A percentile compares a stretch with the other conserved stretches of the same genome.
These are phyloP conservation scores for Microtus pennsylvanicus DNA, from an alignment of 2,113 vertebrate species.

Conservation along the genomic window DNA sequence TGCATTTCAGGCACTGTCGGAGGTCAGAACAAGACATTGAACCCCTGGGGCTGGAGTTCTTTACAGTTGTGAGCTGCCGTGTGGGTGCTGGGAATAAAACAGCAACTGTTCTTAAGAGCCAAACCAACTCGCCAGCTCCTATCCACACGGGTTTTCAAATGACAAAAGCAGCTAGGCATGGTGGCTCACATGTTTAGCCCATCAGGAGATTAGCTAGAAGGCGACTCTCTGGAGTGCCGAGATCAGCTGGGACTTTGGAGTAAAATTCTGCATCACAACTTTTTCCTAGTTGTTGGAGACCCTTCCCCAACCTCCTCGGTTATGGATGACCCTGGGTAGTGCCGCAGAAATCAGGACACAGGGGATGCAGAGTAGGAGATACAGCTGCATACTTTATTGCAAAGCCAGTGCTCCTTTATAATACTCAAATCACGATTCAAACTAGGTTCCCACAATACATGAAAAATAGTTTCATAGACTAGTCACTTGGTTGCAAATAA, in stretches of 20 bases:
- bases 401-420: too few relatives aligned
- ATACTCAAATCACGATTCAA: too few relatives aligned
- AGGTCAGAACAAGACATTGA: not conserved
- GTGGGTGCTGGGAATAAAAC: not conserved
- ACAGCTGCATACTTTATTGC: too few relatives aligned
- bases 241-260: not conserved
- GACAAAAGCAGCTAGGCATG: not conserved
- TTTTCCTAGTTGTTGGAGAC: not conserved
- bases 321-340: too few relatives aligned
- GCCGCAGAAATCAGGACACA: too few relatives aligned
- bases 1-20: not conserved
- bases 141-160: not conserved
- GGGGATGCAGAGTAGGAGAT: too few relatives aligned
- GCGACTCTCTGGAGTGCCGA: not conserved
- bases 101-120: not conserved
- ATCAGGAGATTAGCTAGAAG: not conserved
- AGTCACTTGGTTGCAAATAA: too few relatives aligned
- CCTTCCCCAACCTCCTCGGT: too few relatives aligned
- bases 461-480: too few relatives aligned
- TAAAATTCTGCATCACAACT: not conserved
- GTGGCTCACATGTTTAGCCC: not conserved
- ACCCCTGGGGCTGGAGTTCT: not conserved
- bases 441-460: too few relatives aligned
- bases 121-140: not conserved
- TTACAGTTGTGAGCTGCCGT: not conserved